Evolutionary conservation across 2,797 vertebrate species (phyloP).

Genomic region (Picus viridis): DNA sequence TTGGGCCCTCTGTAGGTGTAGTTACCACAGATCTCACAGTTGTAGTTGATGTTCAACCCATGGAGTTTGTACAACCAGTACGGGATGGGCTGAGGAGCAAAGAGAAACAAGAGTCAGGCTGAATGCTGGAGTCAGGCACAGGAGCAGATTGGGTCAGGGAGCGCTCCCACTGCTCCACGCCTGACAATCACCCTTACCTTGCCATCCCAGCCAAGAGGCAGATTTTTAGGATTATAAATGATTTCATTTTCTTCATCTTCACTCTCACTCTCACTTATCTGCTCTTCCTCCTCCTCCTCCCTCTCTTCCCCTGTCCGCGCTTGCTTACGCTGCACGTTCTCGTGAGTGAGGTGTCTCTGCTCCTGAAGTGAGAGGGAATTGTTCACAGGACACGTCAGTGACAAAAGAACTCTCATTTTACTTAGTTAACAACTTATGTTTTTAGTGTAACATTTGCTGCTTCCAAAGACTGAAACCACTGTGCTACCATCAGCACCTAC

Average conservation of each 20-base stretch:
- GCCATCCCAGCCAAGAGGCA: slow-evolving; percentile 97
- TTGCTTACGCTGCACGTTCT: slow-evolving; percentile 97
- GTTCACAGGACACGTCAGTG: neutral
- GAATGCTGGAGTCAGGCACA: neutral
- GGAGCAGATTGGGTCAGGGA: fast-evolving
- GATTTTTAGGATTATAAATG: slow-evolving; percentile 98
- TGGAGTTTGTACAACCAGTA: slow-evolving; percentile 98
- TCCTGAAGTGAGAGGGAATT: slow-evolving; percentile 78
- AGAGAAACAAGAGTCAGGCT: neutral
- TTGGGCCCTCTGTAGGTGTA: slow-evolving; percentile 98
- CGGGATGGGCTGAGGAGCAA: slow-evolving; percentile 87
- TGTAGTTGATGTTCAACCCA: slow-evolving; percentile 98
- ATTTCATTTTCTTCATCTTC: slow-evolving; percentile 99
- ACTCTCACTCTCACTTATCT: slow-evolving; percentile 96
- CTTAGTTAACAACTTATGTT: neutral
- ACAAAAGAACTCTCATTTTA: neutral
- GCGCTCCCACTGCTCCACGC: neutral
- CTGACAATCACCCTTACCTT: slow-evolving; percentile 78
- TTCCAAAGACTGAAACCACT: neutral
- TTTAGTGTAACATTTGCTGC: neutral
- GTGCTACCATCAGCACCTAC: neutral
- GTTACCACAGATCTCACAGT: slow-evolving; percentile 99
- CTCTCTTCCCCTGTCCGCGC: slow-evolving; percentile 95
- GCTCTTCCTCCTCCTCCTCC: slow-evolving; percentile 97
- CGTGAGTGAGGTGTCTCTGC: slow-evolving; percentile 95